Evolutionary conservation across 2,797 vertebrate species (phyloP).

Genomic region (Calcarius lapponicus): DNA sequence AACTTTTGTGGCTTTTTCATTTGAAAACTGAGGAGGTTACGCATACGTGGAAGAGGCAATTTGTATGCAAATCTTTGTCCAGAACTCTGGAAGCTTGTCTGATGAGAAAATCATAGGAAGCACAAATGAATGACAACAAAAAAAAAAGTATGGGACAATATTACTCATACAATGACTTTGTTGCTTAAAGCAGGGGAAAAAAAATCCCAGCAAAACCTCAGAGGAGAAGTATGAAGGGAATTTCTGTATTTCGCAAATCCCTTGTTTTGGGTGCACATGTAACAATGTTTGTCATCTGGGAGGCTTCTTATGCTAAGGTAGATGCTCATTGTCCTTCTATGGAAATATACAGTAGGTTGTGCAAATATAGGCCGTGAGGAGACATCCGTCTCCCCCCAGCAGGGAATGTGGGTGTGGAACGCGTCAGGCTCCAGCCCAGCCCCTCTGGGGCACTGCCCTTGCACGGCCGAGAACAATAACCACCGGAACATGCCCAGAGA

Average conservation of each 20-base stretch:
- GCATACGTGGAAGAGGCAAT: not conserved
- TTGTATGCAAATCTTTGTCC: not conserved
- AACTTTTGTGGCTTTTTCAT: not conserved
- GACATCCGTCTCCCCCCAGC: constrained; percentile 49
- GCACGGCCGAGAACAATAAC: not conserved
- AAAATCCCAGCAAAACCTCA: constrained; percentile 42
- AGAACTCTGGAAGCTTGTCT: constrained; percentile 36
- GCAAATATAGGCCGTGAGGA: constrained; percentile 46
- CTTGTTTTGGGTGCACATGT: not conserved
- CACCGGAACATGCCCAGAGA: not conserved
- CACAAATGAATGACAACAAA: constrained; percentile 49
- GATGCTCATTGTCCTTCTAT: constrained; percentile 57
- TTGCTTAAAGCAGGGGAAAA: constrained; percentile 26
- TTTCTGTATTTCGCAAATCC: constrained; percentile 52
- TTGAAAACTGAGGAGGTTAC: not conserved
- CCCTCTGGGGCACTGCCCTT: constrained; percentile 30
- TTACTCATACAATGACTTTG: constrained; percentile 46
- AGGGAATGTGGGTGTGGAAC: constrained; percentile 72
- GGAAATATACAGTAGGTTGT: constrained; percentile 44
- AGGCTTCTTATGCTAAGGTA: not conserved
- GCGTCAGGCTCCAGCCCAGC: not conserved
- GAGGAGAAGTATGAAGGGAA: constrained; percentile 63
- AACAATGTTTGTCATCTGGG: not conserved
- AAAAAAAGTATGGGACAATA: not conserved
- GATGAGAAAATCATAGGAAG: constrained; percentile 45